Percentiles rank a stretch among this genome's conserved stretches.
Conservation (phyloP, 23 tunicate genomes). For the Styela plicata region DNA sequence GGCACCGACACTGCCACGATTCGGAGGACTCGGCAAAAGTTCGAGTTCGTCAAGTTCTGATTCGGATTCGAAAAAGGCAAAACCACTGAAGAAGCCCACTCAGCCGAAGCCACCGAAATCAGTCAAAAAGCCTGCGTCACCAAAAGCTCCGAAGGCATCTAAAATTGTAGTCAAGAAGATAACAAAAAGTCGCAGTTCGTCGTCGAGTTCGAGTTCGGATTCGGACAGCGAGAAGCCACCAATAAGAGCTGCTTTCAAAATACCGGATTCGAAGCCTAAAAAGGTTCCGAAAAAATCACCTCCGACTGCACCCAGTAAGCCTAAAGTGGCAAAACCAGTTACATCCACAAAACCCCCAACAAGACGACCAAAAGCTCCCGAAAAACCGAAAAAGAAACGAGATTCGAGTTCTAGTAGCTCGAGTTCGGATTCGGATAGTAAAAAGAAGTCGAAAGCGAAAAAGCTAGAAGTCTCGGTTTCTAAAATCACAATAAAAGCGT, state of each 20-base stretch:
- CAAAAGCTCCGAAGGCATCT: not conserved
- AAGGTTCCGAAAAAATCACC: not conserved
- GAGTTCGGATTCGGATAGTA: slow-evolving; percentile 25
- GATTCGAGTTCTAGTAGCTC: not conserved
- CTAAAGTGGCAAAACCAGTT: not conserved
- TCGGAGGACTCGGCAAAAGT: not conserved
- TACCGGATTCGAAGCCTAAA: not conserved
- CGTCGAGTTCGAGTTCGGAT: not conserved
- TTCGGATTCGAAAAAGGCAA: slow-evolving; percentile 15
- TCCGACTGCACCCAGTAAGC: not conserved
- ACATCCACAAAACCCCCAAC: not conserved
- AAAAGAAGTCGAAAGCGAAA: not conserved
- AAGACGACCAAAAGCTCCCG: not conserved
- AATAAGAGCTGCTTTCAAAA: not conserved
- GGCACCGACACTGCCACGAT: not conserved
- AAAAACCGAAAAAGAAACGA: not conserved
- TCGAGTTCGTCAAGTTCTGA: slow-evolving; percentile 27
- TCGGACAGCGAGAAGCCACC: not conserved
- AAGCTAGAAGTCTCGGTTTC: not conserved
- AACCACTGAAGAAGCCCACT: not conserved
- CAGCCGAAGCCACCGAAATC: not conserved
- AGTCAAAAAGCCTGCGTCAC: not conserved
- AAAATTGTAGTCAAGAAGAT: not conserved
- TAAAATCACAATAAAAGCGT: not conserved
- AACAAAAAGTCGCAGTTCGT: not conserved